These are phyloP conservation scores for Mesaphorura yosii DNA, from an alignment of 1,140 invertebrate species.

Conservation along the genomic window DNA sequence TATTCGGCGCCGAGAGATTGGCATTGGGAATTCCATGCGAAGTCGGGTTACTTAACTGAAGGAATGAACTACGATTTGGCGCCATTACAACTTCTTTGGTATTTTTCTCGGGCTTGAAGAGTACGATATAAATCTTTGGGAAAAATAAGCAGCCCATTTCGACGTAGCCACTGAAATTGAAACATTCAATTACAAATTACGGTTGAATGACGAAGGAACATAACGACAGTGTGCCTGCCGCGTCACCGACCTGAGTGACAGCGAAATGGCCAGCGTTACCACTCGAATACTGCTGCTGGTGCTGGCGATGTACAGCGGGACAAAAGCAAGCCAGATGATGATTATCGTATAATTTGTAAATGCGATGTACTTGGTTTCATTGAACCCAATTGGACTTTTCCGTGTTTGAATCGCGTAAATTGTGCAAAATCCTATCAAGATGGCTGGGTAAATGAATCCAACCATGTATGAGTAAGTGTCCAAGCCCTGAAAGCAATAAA, in stretches of 20 bases:
- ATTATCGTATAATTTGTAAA: conserved; percentile 67
- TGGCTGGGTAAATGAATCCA: conserved; percentile 43
- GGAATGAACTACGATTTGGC: conserved; percentile 35
- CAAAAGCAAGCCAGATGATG: conserved; percentile 63
- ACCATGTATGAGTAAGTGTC: conserved; percentile 43
- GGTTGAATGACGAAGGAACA: background rate
- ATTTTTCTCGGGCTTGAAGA: conserved; percentile 56
- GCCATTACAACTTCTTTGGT: conserved; percentile 50
- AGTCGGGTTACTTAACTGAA: conserved; percentile 18
- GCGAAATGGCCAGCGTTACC: conserved; percentile 45
- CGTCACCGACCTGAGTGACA: conserved; percentile 43
- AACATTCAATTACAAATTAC: too few relatives aligned
- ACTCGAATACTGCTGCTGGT: conserved; percentile 40
- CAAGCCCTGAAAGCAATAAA: conserved; percentile 39
- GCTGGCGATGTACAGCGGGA: conserved; percentile 56
- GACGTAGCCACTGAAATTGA: conserved; percentile 37
- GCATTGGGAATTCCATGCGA: conserved; percentile 9
- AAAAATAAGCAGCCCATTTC: conserved; percentile 47
- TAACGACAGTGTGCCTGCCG: background rate
- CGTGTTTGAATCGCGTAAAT: conserved; percentile 61
- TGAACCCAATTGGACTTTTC: conserved; percentile 60
- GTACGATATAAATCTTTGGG: conserved; percentile 52
- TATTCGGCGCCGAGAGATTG: background rate
- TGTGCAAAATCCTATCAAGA: conserved; percentile 51
- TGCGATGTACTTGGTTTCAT: conserved; percentile 58